Conservation (phyloP, 2,113 vertebrate species). For the Bagarius yarrelli region DNA sequence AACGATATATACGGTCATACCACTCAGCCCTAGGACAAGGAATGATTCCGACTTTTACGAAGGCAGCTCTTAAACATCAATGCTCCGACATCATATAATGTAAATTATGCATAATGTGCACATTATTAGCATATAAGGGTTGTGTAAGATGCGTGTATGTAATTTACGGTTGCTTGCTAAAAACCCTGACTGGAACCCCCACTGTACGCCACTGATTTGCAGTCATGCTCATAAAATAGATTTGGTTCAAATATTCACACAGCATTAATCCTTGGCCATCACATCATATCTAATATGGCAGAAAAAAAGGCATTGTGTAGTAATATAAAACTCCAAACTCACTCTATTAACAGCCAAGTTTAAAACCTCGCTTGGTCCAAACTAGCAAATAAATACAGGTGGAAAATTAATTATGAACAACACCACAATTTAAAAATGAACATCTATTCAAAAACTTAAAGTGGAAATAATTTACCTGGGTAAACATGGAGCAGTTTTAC, state of each 20-base stretch:
- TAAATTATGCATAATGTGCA: too few species aligned
- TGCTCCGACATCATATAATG: too few species aligned
- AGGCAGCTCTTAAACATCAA: too few species aligned
- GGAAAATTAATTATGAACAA: background rate
- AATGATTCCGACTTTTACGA: too few species aligned
- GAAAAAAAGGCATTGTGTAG: background rate
- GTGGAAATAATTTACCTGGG: slow-evolving; percentile 66
- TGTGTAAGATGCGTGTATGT: too few species aligned
- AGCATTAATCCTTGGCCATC: background rate
- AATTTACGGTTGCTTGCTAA: too few species aligned
- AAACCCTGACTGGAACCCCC: too few species aligned
- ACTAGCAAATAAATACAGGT: background rate
- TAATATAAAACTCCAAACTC: background rate
- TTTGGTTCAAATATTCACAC: background rate
- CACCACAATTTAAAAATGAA: background rate
- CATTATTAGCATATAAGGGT: too few species aligned
- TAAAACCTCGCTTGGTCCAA: background rate
- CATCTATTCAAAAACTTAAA: slow-evolving; percentile 20
- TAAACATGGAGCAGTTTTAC: slow-evolving; percentile 62
- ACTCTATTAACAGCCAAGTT: background rate
- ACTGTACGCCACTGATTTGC: too few species aligned
- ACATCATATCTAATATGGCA: background rate
- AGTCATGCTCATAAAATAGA: background rate
- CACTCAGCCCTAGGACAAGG: too few species aligned
- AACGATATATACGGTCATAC: too few species aligned